phyloP scores from a whole-genome alignment of 2,888 invertebrate species.

The Monopis laevigella region DNA sequence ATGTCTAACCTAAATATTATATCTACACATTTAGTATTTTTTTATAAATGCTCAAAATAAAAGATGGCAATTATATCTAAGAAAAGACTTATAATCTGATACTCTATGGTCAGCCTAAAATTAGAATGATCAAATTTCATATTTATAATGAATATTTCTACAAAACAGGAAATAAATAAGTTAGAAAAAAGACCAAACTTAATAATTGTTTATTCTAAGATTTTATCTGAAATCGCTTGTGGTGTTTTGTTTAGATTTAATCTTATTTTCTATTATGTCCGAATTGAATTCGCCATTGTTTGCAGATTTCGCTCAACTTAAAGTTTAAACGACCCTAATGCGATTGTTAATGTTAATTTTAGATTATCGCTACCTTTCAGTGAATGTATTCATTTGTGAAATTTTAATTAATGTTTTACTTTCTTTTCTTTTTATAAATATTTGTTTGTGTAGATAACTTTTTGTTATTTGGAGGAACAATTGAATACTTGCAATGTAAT shows the following conservation, averaged over 20 bases:
- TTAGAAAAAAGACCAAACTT: background rate
- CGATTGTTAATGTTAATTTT: conserved; percentile 29
- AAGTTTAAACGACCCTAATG: conserved; percentile 25
- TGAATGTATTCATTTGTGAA: conserved; percentile 36
- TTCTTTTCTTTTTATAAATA: conserved; percentile 25
- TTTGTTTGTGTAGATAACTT: conserved; percentile 3
- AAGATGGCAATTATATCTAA: too few relatives aligned
- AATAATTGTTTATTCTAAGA: conserved; percentile 17
- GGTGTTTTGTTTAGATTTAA: conserved; percentile 1
- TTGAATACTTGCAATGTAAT: background rate
- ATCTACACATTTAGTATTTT: too few relatives aligned
- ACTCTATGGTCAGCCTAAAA: background rate
- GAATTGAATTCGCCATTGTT: conserved; percentile 29
- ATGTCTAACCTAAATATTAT: too few relatives aligned
- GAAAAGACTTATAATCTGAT: conserved; percentile 5
- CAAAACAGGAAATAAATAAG: background rate
- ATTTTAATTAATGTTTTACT: conserved; percentile 42
- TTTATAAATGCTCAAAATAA: too few relatives aligned
- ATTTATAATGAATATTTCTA: background rate
- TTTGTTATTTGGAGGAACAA: conserved; percentile 1
- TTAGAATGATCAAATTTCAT: conserved; percentile 3
- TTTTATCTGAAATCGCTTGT: conserved; percentile 22
- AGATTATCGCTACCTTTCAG: conserved; percentile 30
- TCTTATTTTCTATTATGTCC: conserved; percentile 19
- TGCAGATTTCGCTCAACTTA: conserved; percentile 30